Conservation (phyloP, 2,113 vertebrate species). For the Hemiprocne comata region DNA sequence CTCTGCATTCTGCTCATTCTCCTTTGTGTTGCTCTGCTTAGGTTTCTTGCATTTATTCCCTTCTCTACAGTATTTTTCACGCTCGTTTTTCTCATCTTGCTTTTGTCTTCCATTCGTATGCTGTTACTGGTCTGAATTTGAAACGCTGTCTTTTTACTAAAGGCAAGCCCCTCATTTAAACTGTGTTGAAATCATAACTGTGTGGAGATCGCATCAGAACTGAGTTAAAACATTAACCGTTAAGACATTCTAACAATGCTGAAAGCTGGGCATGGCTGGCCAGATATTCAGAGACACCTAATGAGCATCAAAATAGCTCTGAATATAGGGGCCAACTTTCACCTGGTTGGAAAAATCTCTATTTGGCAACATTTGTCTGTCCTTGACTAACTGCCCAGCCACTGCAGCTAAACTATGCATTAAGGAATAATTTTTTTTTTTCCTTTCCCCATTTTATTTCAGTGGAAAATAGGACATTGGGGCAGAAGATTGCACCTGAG, state of each 20-base stretch:
- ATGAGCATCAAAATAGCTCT: not conserved
- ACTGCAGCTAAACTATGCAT: not conserved
- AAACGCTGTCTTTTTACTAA: not conserved
- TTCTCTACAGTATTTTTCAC: not conserved
- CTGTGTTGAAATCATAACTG: not conserved
- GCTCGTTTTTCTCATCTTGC: not conserved
- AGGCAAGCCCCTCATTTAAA: not conserved
- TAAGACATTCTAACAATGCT: not conserved
- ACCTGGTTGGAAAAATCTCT: conserved; percentile 23
- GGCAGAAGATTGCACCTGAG: conserved; percentile 17
- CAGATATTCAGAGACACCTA: not conserved
- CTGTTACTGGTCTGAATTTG: not conserved
- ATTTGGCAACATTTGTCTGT: not conserved
- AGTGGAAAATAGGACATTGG: not conserved
- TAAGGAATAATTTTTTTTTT: not conserved
- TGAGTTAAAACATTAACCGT: not conserved
- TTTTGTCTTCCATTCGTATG: not conserved
- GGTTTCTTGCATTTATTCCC: not conserved
- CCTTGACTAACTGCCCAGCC: not conserved
- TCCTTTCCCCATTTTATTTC: not conserved
- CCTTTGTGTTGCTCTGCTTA: conserved; percentile 16
- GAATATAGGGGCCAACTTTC: not conserved
- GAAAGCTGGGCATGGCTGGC: not conserved
- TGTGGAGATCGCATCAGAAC: not conserved
- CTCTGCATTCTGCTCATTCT: conserved; percentile 4